Evolutionary conservation across 1,140 invertebrate species (phyloP).

Genomic region (Aricia agestis): DNA sequence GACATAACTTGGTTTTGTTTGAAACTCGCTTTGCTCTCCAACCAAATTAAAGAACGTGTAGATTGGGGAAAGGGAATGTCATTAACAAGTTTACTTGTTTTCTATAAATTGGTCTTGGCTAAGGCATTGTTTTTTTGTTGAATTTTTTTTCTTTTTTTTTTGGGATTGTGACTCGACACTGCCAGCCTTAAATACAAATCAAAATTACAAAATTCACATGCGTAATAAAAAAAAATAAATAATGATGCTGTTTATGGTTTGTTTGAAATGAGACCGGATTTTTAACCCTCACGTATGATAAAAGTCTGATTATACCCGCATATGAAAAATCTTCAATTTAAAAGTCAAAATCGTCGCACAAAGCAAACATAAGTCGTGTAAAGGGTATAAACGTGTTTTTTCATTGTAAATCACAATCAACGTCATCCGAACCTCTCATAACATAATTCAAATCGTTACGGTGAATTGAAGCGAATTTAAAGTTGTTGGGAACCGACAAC

Average conservation of each 20-base stretch:
- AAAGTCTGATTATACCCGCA: not conserved
- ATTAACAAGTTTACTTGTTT: not conserved
- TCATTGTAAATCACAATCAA: constrained; percentile 1
- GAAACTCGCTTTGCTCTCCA: constrained; percentile 11
- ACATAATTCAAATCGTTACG: constrained; percentile 4
- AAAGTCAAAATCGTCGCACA: not conserved
- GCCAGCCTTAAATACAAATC: no score
- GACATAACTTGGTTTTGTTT: constrained; percentile 35
- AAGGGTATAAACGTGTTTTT: not conserved
- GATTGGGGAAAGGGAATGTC: not conserved
- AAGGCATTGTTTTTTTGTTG: no score
- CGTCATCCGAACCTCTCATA: constrained; percentile 2
- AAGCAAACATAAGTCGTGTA: not conserved
- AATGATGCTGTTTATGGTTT: no score
- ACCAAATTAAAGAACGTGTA: constrained; percentile 5
- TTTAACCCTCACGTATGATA: no score
- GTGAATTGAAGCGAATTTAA: constrained; percentile 14
- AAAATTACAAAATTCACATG: no score
- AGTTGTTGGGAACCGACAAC: constrained; percentile 10
- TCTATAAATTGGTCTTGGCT: no score
- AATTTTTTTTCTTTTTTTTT: no score
- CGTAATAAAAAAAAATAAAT: no score
- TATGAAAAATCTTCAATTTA: not conserved
- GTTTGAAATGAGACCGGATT: not conserved
- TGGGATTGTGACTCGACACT: no score